Conservation (phyloP, 2,113 vertebrate species). For the Campylomormyrus numenius region DNA sequence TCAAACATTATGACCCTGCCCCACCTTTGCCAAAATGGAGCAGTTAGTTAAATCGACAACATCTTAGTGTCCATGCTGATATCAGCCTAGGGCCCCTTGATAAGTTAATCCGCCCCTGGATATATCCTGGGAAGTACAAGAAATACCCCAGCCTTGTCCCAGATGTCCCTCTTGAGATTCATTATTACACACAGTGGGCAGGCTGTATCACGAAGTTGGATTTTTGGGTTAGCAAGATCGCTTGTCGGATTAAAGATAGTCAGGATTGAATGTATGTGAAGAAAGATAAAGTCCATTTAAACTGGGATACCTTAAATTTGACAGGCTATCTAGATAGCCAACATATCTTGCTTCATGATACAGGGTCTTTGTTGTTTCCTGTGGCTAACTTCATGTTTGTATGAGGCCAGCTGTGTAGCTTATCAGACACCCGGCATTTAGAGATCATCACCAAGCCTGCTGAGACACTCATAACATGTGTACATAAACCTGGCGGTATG, state of each 20-base stretch:
- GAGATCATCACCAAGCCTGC: background rate
- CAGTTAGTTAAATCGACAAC: background rate
- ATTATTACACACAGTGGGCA: background rate
- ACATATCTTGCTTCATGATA: background rate
- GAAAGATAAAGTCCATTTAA: background rate
- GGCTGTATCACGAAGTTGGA: background rate
- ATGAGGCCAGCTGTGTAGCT: background rate
- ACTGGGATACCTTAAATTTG: background rate
- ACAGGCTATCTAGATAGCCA: background rate
- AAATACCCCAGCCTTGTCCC: background rate
- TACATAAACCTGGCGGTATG: background rate
- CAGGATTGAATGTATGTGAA: background rate
- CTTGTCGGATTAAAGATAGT: background rate
- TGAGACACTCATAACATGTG: background rate
- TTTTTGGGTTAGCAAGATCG: background rate
- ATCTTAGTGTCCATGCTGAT: background rate
- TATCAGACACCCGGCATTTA: background rate
- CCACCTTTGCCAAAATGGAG: background rate
- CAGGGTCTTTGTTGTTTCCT: background rate
- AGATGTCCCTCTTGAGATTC: background rate
- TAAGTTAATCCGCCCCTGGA: background rate
- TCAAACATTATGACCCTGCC: background rate
- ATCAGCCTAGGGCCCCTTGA: background rate
- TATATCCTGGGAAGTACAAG: background rate
- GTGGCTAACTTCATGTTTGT: background rate